phyloP scores from a whole-genome alignment of 2,888 invertebrate species.

The Drosophila hawaiiensis region DNA sequence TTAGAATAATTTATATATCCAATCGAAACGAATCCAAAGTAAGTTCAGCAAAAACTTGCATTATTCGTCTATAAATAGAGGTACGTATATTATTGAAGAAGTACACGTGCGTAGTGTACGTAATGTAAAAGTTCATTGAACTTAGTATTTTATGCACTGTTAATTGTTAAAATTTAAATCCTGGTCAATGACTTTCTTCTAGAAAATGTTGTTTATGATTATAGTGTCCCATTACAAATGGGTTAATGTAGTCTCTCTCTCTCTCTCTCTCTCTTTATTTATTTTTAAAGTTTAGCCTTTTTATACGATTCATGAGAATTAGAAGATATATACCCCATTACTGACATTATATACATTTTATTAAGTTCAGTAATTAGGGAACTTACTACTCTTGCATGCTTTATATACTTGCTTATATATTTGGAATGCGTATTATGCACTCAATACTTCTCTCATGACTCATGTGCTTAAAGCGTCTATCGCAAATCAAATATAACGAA shows the following conservation, averaged over 20 bases:
- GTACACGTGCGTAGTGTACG: too few species aligned
- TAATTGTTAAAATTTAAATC: background rate
- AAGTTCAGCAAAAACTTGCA: background rate
- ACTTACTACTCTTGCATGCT: background rate
- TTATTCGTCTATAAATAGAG: background rate
- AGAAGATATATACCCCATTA: background rate
- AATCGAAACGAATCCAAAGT: background rate
- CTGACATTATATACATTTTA: background rate
- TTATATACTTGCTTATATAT: background rate
- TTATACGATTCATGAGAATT: too few species aligned
- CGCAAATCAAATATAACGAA: background rate
- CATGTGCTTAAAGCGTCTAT: background rate
- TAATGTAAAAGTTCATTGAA: slow-evolving; percentile 31
- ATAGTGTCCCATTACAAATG: too few species aligned
- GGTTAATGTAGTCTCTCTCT: too few species aligned
- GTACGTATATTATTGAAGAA: background rate
- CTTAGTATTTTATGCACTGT: slow-evolving; percentile 1
- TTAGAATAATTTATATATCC: background rate
- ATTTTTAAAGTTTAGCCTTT: too few species aligned
- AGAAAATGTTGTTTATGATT: too few species aligned
- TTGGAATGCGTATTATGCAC: background rate
- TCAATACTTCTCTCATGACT: background rate
- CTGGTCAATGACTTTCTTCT: background rate
- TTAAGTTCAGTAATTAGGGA: background rate
- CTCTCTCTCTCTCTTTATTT: too few species aligned